Evolutionary conservation across 2,113 vertebrate genomes (phyloP).

Genomic region (Panthera uncia): DNA sequence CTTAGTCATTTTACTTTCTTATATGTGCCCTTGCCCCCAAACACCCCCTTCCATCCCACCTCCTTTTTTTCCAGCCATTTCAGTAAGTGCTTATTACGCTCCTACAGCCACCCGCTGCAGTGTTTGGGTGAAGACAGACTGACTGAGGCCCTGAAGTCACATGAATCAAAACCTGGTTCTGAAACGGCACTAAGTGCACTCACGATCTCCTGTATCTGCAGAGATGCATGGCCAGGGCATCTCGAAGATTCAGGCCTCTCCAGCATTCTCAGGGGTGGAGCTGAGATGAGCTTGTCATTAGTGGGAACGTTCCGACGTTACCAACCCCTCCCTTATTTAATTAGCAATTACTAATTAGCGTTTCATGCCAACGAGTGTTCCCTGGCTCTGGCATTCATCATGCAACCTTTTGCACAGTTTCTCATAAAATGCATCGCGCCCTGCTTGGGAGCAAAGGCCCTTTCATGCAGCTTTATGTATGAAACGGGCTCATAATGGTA

Average conservation of each 20-base stretch:
- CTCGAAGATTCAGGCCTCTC: accelerated
- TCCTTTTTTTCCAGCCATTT: background rate
- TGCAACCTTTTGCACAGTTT: background rate
- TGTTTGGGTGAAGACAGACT: background rate
- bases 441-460: background rate
- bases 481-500: background rate
- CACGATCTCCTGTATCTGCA: accelerated
- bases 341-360: background rate
- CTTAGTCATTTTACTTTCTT: background rate
- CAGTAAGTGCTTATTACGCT: too few species aligned
- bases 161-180: background rate
- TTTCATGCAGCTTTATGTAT: accelerated
- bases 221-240: background rate
- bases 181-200: accelerated
- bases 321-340: background rate
- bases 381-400: background rate
- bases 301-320: background rate
- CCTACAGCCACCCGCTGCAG: accelerated
- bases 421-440: background rate
- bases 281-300: background rate
- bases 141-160: accelerated
- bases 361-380: background rate
- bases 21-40: too few species aligned
- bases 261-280: background rate
- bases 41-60: too few species aligned